phyloP scores from a whole-genome alignment of 2,888 invertebrate genomes.

The Aspidiotus rigidus region DNA sequence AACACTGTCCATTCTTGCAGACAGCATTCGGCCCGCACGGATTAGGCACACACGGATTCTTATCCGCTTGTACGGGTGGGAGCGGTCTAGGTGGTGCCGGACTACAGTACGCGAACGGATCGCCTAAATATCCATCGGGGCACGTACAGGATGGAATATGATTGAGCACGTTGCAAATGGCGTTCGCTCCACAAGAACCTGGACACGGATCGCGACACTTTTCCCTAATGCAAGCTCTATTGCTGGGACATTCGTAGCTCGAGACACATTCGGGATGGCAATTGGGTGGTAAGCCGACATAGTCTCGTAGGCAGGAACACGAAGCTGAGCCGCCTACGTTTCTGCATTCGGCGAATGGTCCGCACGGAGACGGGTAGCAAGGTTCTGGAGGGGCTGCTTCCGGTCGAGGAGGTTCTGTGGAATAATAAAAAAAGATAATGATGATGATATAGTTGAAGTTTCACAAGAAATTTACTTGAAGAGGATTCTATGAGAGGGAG shows the following conservation, averaged over 20 bases:
- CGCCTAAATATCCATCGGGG: constrained; percentile 55
- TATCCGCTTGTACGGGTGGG: constrained; percentile 26
- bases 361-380: constrained; percentile 69
- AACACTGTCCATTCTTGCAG: constrained; percentile 59
- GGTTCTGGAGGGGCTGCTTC: constrained; percentile 34
- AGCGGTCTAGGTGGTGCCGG: constrained; percentile 18
- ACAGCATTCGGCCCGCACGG: constrained; percentile 66
- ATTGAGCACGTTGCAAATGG: constrained; percentile 49
- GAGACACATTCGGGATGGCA: constrained; percentile 67
- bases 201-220: constrained; percentile 52
- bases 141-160: constrained; percentile 63
- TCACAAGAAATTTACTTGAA: background rate
- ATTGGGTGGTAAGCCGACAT: constrained; percentile 64
- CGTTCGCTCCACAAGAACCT: constrained; percentile 49
- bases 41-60: constrained; percentile 47
- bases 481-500: too few relatives aligned
- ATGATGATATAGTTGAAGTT: background rate
- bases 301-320: constrained; percentile 62
- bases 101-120: constrained; percentile 46
- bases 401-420: constrained; percentile 12
- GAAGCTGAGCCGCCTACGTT: constrained; percentile 58
- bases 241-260: constrained; percentile 56
- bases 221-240: constrained; percentile 48
- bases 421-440: background rate
- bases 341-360: constrained; percentile 64